Base-by-base conservation (phyloP, 2,888 invertebrate genomes). In the Trachelus troglodyta region DNA sequence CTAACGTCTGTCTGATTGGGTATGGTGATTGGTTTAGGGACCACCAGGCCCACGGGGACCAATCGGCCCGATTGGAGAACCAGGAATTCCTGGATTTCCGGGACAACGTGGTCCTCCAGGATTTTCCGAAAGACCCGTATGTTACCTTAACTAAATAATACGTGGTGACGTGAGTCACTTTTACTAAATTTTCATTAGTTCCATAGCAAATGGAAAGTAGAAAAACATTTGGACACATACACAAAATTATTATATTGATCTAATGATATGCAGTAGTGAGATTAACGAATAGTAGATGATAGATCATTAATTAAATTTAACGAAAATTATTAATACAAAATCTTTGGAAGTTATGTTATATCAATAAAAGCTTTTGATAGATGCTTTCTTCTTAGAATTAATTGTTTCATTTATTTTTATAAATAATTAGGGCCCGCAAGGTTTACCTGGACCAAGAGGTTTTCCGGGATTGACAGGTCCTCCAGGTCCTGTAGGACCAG, bases 71-170 rank as follows among this genome's bases (percentile, higher is more conserved):
- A 56, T 56, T n/a, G 93, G 93, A 34, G 87, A 89, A 78, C 91
- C 89, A 3, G 92, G 92, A n/a, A 75, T 87, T 77, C 89, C 90
- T 31, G 93, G 93, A 76, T 87, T 87, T 37, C 89, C 91, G 23
- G 93, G 93, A 35, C 85, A 87, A 76, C 86, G 92, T 4, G 94
- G 93, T 75, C 85, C 87, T 68, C 84, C 88, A n/a, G 93, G 93
- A 69, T 83, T 87, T 33, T 87, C 87, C 74, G 93, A 92, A 79
- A 87, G 83, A 82, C 86, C 85, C 78, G 92, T 92, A 87, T 34
- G 88, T 88, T 71, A 71, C 3, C 23, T 56, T 56, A 40, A 15
- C 56, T 23, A 2, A 56, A 56, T 56, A 56, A 56, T 56, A 23
- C 23, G 6, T 56, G 23, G 23, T 56, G 56, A 56, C 56, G 23